These are phyloP conservation scores for Esox niger DNA, from an alignment of 2,113 vertebrate genomes.

Conservation along the genomic window DNA sequence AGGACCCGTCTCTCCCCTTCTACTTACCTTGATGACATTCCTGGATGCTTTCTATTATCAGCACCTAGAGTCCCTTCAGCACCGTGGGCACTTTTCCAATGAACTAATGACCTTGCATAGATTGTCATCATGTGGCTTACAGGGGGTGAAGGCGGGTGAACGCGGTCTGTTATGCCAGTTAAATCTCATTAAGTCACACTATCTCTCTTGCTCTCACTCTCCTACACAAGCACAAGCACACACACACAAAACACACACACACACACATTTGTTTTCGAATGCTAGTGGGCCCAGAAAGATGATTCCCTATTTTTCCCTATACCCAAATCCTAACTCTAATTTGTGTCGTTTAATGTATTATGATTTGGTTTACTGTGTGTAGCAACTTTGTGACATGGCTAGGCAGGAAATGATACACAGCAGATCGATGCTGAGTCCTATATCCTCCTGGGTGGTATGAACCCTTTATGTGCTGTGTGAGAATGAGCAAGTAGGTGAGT, in stretches of 20 bases:
- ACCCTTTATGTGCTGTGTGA: slow-evolving; percentile 28
- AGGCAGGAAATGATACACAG: too few species aligned
- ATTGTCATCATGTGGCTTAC: neutral
- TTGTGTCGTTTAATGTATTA: too few species aligned
- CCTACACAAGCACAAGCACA: neutral
- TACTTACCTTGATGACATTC: neutral
- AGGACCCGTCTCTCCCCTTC: neutral
- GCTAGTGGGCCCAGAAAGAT: too few species aligned
- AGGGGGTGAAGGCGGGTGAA: neutral
- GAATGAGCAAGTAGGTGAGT: slow-evolving; percentile 18
- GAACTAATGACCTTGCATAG: neutral
- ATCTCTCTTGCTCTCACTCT: neutral
- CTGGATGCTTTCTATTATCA: neutral
- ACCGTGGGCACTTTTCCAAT: neutral
- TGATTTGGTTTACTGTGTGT: too few species aligned
- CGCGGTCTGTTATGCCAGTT: neutral
- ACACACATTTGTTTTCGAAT: too few species aligned
- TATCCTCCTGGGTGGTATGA: slow-evolving; percentile 1
- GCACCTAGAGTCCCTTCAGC: neutral
- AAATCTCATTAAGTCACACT: neutral
- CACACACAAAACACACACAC: too few species aligned
- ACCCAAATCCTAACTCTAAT: too few species aligned
- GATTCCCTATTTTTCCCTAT: too few species aligned
- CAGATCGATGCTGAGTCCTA: neutral
- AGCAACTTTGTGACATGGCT: too few species aligned